Evolutionary conservation across 2,113 vertebrate species (phyloP), one percentile per base, ranked within the genome.

Genomic region (Aleadryas rufinucha): DNA sequence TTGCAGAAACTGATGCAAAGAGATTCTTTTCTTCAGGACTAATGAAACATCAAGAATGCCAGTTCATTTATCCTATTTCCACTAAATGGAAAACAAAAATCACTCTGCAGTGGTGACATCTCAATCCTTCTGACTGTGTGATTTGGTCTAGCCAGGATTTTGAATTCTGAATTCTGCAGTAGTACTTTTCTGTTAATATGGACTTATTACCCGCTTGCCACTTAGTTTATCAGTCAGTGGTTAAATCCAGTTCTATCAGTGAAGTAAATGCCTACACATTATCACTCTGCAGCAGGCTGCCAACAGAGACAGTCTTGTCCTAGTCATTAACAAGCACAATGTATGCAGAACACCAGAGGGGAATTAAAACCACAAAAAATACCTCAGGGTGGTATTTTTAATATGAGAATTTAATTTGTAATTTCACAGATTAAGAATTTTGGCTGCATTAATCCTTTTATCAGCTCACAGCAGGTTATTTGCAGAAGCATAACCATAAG

Each of bases 391-490:
- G 98, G 98, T 98, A 98, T 98, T 99, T 98, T 98, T 98, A 99
- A 99, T 99, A 98, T 98, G 97, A 99, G 98, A 98, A 99, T 98
- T 98, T 98, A 98, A 98, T 98, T 99, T 99, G 98, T 99, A 99
- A 99, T 99, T 98, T 99, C 98, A 97, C 98, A 98, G 98, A 99
- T 99, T 99, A 99, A 98, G 98, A 99, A 98, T 99, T 98, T 98
- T 98, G 97, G 98, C 97, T 97, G 98, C 98, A 99, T 99, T 99
- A 99, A 99, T 99, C 99, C 99, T 98, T 99, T 99, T 99, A 99
- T 99, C 99, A 99, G 98, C 98, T 98, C 98, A 98, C 99, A 99
- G 99, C 99, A 99, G 99, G 98, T 98, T 98, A 98, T 98, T 98
- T 98, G 98, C 98, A 98, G 98, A 98, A 98, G 98, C 98, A 98